Evolutionary conservation across 2,113 vertebrate genomes (phyloP).

Genomic region (Platycercus adscitus): DNA sequence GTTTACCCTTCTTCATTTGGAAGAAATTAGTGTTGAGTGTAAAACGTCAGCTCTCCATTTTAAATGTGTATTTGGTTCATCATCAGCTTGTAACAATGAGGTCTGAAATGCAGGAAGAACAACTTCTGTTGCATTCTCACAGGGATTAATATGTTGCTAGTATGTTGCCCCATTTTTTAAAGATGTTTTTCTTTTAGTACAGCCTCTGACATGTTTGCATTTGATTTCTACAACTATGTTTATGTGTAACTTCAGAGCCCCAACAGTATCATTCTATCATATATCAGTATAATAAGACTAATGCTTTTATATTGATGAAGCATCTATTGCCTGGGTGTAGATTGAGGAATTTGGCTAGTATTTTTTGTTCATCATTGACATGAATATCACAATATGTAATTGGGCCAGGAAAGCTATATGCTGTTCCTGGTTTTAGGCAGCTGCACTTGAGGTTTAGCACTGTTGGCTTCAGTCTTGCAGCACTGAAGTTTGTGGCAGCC

Average conservation of each 20-base stretch:
- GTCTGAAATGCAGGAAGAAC: neutral
- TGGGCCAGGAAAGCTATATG: neutral
- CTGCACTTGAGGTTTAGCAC: neutral
- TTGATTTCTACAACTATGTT: neutral
- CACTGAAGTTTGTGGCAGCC: neutral
- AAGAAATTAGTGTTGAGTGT: neutral
- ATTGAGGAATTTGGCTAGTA: neutral
- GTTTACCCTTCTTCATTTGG: neutral
- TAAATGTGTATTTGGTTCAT: neutral
- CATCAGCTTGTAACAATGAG: neutral
- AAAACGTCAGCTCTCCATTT: neutral
- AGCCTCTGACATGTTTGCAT: fast-evolving
- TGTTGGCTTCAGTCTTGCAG: neutral
- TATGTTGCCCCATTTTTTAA: neutral
- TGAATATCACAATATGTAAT: neutral
- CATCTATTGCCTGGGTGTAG: neutral
- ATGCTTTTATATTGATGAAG: neutral
- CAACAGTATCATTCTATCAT: neutral
- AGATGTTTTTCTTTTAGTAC: neutral
- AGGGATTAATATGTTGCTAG: neutral
- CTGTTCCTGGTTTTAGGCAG: neutral
- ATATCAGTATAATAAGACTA: neutral
- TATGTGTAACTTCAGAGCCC: neutral
- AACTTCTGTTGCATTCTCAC: neutral
- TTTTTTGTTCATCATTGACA: neutral